Conservation (phyloP, 1,140 invertebrate genomes). For the Nasonia giraulti region DNA sequence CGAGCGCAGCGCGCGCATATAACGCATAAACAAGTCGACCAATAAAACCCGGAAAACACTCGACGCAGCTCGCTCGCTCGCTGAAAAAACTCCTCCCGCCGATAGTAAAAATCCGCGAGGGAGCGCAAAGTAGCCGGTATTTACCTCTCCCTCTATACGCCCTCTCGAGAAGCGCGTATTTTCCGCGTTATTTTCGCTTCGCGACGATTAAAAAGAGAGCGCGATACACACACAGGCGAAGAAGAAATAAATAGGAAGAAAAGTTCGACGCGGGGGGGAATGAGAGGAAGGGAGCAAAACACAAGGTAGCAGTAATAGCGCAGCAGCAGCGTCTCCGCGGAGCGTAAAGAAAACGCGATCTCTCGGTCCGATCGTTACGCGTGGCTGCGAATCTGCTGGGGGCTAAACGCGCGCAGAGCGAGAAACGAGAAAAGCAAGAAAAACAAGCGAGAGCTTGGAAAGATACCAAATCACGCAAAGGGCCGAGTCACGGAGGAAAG, state of each 20-base stretch:
- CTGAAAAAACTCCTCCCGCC: background rate
- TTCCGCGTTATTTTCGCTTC: conserved; percentile 24
- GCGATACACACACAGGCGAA: background rate
- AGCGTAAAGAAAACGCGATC: conserved; percentile 60
- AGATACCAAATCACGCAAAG: conserved; percentile 25
- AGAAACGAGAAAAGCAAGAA: background rate
- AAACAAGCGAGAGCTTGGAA: background rate
- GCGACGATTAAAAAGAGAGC: background rate
- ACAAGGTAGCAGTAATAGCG: background rate
- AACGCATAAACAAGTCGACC: background rate
- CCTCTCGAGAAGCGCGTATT: background rate
- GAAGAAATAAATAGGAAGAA: background rate
- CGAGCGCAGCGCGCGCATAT: background rate
- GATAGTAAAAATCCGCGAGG: background rate
- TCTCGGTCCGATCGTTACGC: conserved; percentile 57
- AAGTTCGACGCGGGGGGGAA: too few relatives aligned
- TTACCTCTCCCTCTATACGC: background rate
- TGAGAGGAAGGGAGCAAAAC: too few relatives aligned
- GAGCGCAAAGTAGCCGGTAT: background rate
- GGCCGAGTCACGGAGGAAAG: conserved; percentile 18
- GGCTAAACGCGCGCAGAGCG: background rate
- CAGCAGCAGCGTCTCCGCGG: conserved; percentile 5
- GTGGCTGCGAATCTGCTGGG: conserved; percentile 52
- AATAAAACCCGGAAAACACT: conserved; percentile 1
- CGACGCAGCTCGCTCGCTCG: background rate